Base-by-base conservation (phyloP, 2,888 invertebrate genomes). In the Choreutis nemorana region DNA sequence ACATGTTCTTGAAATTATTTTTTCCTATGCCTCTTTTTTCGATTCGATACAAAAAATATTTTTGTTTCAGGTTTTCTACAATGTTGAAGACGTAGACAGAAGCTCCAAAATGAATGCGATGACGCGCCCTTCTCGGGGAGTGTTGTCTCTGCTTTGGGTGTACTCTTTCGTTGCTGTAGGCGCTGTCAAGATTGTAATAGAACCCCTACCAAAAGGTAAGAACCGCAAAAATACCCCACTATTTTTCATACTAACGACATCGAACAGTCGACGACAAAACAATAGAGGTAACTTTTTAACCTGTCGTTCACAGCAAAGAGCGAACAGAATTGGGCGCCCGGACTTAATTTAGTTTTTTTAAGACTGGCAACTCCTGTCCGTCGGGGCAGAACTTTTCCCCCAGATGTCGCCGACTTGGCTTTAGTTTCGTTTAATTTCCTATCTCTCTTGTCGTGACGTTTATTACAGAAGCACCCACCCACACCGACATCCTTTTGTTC, bases 381-480 rank as follows among this genome's bases (percentile, higher is more conserved):
- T 33, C 41, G 39, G 38, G 25, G 40, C 41, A 58, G 45, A 63
- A 62, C 45, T 62, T 59, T 49, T 54, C 60, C 65, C 64, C 59
- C 48, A 58, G 63, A 63, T 62, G 59, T 53, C 54, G 58, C 62
- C 52, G 56, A 62, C 59, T 70, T 63, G 57, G 59, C 64, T 71
- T 67, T 72, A 75, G 73, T 75, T 75, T 70, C 62, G 57, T 73
- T 73, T 72, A 70, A 73, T 72, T 73, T 72, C 67, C 72, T 68
- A 68, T 71, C 67, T 67, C 55, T 62, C 60, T 62, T 62, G 59
- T 55, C 62, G 54, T 67, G 70, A 71, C 72, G 65, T 71, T 72
- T 72, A 70, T 72, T 73, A 62, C 58, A 43, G 49, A 45, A 45
- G 42, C 42, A 41, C 49, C 53, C 59, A 59, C 63, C 46, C 64